Percentiles rank a stretch among this genome's conserved stretches.
These are phyloP conservation scores for Chrysocyon brachyurus DNA, from an alignment of 2,797 vertebrate species.

Conservation along the genomic window DNA sequence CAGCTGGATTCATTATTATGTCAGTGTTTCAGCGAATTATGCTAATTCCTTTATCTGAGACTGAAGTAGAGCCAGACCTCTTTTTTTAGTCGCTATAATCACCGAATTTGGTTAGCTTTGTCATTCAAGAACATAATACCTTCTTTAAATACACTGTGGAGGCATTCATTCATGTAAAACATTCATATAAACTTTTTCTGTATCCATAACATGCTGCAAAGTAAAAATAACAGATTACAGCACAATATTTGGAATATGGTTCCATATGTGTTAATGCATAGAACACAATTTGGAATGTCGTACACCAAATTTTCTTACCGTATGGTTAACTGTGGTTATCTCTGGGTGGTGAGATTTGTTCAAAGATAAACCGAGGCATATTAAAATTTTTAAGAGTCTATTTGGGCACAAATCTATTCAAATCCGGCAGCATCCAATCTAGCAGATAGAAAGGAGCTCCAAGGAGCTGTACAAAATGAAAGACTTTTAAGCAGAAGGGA, in stretches of 20 bases:
- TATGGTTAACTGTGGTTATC: background rate
- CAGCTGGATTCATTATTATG: background rate
- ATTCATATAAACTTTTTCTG: background rate
- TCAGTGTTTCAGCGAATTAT: conserved; percentile 21
- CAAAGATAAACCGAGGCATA: background rate
- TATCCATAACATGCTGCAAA: background rate
- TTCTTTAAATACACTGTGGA: conserved; percentile 3
- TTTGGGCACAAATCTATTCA: background rate
- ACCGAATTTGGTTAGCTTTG: background rate
- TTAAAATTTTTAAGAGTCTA: background rate
- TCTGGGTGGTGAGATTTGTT: background rate
- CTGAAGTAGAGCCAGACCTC: background rate
- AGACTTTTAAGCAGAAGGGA: background rate
- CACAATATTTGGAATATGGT: background rate
- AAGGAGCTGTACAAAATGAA: background rate
- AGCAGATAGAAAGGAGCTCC: background rate
- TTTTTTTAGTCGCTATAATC: conserved; percentile 25
- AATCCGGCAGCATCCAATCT: background rate
- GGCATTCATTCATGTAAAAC: background rate
- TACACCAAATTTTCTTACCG: background rate
- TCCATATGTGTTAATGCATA: background rate
- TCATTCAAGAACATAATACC: background rate
- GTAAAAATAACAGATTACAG: conserved; percentile 6
- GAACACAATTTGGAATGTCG: background rate
- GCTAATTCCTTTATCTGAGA: conserved; percentile 18